Percentiles rank a stretch among this genome's conserved stretches.
phyloP scores from a whole-genome alignment of 2,113 vertebrate species.

The Hassar affinis region DNA sequence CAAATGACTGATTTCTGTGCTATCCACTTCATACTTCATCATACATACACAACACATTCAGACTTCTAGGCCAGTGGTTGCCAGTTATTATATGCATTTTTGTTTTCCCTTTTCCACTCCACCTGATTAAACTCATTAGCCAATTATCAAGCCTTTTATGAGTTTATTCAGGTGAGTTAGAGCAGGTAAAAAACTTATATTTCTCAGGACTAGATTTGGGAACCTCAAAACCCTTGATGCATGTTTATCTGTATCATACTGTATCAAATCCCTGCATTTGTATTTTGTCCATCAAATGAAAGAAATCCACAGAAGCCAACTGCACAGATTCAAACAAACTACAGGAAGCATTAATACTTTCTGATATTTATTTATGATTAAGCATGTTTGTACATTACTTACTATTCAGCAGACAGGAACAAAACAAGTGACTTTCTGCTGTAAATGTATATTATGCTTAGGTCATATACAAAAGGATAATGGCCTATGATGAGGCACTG shows the following conservation, averaged over 20 bases:
- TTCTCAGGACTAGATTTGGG: not conserved
- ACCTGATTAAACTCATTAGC: not conserved
- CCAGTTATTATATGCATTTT: not conserved
- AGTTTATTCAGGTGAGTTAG: not conserved
- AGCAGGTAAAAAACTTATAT: not conserved
- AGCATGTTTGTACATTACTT: conserved; percentile 30
- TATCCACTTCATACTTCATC: not conserved
- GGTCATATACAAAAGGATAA: conserved; percentile 38
- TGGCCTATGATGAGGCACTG: not conserved
- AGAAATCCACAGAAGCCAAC: not conserved
- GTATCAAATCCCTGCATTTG: not conserved
- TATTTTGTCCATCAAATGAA: not conserved
- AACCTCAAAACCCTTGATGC: not conserved
- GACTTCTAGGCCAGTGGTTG: not conserved
- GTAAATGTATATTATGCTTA: conserved; percentile 12
- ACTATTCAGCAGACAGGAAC: conserved; percentile 26
- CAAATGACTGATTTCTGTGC: not conserved
- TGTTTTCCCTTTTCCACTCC: not conserved
- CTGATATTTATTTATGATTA: conserved; percentile 31
- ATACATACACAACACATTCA: not conserved
- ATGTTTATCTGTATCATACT: too few species aligned
- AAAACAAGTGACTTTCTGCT: not conserved
- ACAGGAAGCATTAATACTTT: conserved; percentile 28
- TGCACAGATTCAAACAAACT: conserved; percentile 26
- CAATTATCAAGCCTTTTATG: not conserved